Evolutionary conservation across 2,888 invertebrate genomes (phyloP).

Genomic region (Cacoxenus indagator): DNA sequence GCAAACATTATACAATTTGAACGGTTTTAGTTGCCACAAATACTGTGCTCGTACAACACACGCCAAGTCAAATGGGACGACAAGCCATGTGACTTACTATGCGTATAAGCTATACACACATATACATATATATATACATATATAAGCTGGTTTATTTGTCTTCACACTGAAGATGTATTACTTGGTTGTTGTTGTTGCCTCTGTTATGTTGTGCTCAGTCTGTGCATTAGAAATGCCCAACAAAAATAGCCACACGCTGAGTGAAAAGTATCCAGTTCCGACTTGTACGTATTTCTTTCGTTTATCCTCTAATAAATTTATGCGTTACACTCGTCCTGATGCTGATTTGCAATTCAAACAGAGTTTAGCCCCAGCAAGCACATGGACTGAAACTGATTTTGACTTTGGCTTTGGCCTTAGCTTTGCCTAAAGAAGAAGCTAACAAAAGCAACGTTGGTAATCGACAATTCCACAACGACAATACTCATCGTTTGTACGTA

Average conservation of each 20-base stretch:
- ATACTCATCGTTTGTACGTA: neutral
- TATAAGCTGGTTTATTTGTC: neutral
- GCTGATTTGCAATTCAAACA: conserved; percentile 28
- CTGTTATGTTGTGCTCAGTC: too few species aligned
- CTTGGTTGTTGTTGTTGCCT: neutral
- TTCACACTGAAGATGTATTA: conserved; percentile 16
- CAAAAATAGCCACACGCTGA: neutral
- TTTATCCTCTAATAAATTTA: conserved; percentile 16
- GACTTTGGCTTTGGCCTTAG: neutral
- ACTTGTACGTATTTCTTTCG: conserved; percentile 1
- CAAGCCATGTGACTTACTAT: neutral
- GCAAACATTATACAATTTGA: conserved; percentile 12
- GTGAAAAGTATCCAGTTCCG: neutral
- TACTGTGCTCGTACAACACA: neutral
- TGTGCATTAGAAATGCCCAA: conserved; percentile 18
- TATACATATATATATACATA: neutral
- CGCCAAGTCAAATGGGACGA: neutral
- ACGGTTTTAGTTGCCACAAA: neutral
- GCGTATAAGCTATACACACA: too few species aligned
- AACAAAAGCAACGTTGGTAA: neutral
- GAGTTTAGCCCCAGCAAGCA: conserved; percentile 16
- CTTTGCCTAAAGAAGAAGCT: neutral
- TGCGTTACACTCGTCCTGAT: conserved; percentile 2
- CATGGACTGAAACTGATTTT: conserved; percentile 1
- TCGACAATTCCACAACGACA: neutral